Evolutionary conservation across 2,113 vertebrate species (phyloP).

Genomic region (Gobius niger): DNA sequence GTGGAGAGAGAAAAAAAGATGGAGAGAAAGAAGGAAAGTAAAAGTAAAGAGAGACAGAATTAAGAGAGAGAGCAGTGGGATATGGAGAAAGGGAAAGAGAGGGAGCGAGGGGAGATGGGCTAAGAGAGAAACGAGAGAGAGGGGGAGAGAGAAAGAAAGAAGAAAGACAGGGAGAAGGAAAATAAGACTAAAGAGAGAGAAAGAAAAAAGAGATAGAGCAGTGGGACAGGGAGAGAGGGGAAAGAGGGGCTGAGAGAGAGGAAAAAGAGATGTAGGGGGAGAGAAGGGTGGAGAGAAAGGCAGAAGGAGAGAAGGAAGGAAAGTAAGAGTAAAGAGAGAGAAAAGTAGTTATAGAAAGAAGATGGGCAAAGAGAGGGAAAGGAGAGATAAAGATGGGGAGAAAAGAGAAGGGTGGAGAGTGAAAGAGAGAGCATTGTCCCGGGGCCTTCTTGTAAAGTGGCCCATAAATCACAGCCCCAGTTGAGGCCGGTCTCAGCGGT

Average conservation of each 20-base stretch:
- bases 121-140: not conserved
- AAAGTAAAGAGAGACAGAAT: too few species aligned
- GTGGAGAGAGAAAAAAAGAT: too few species aligned
- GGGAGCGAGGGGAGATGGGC: not conserved
- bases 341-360: constrained; percentile 3
- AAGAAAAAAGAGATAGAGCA: not conserved
- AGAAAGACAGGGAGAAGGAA: not conserved
- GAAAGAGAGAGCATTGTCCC: constrained; percentile 50
- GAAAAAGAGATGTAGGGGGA: not conserved
- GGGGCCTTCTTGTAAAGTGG: constrained; percentile 67
- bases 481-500: constrained; percentile 57
- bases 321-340: constrained; percentile 56
- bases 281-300: not conserved
- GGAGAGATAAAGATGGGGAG: not conserved
- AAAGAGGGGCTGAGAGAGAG: not conserved
- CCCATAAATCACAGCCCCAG: constrained; percentile 70
- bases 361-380: constrained; percentile 44
- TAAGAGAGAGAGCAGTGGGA: not conserved
- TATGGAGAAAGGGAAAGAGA: not conserved
- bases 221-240: not conserved
- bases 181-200: not conserved
- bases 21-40: not conserved
- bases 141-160: not conserved
- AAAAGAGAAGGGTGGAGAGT: not conserved
- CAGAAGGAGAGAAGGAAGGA: not conserved